Conservation (phyloP, 2,888 invertebrate species). For the Thalpophila matura region DNA sequence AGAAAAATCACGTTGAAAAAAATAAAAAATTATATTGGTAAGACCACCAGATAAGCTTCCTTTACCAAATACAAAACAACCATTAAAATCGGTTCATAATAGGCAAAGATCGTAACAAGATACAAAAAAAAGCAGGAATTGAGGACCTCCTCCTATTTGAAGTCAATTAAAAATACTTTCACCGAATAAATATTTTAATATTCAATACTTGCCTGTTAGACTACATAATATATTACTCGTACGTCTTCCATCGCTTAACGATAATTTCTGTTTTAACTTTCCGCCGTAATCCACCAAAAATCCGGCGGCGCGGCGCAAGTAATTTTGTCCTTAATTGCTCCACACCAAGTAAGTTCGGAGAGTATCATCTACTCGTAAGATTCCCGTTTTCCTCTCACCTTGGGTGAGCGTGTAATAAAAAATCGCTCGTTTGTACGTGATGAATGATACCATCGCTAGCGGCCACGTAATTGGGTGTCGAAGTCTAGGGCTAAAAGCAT, state of each 20-base stretch:
- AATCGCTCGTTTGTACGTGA: conserved; percentile 84
- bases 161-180: background rate
- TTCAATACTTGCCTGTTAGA: conserved; percentile 3
- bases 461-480: conserved; percentile 87
- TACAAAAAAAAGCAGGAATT: too few species aligned
- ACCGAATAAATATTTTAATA: background rate
- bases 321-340: conserved; percentile 77
- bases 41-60: too few species aligned
- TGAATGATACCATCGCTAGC: conserved; percentile 81
- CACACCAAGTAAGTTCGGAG: conserved; percentile 66
- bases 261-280: conserved; percentile 62
- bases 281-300: conserved; percentile 67
- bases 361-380: conserved; percentile 74
- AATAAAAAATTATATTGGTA: too few species aligned
- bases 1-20: too few species aligned
- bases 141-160: too few species aligned
- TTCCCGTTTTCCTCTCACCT: conserved; percentile 70
- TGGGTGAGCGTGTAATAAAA: conserved; percentile 74
- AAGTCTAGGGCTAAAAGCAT: conserved; percentile 88
- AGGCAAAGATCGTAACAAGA: too few species aligned
- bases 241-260: conserved; percentile 42
- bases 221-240: conserved; percentile 11
- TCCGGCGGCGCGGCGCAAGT: conserved; percentile 67
- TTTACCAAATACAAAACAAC: too few species aligned
- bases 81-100: too few species aligned